Conservation (phyloP, 2,113 vertebrate genomes). For the Microtus oregoni region DNA sequence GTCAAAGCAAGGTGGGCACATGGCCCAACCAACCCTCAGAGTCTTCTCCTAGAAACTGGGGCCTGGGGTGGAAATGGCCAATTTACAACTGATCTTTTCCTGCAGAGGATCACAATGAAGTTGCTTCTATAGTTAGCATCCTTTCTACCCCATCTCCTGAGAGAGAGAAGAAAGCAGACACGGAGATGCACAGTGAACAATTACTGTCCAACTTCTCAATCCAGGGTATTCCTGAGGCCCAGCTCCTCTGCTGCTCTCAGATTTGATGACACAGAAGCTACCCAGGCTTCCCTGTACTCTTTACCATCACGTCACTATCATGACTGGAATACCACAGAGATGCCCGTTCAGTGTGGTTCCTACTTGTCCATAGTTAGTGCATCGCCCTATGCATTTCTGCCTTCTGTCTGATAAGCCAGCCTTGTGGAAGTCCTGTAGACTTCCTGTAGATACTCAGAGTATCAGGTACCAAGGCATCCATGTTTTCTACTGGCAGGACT, state of each 20-base stretch:
- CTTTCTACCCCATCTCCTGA: not conserved
- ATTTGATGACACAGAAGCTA: not conserved
- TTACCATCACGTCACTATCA: not conserved
- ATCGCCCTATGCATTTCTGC: not conserved
- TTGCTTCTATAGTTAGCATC: not conserved
- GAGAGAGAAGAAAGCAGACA: not conserved
- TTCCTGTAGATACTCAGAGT: not conserved
- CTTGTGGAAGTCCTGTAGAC: constrained; percentile 7
- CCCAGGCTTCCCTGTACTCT: not conserved
- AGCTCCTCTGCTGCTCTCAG: not conserved
- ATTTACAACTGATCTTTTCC: not conserved
- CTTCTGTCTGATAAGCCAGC: not conserved
- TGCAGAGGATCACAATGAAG: not conserved
- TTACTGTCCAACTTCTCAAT: not conserved
- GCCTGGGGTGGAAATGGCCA: not conserved
- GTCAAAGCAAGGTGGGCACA: not conserved
- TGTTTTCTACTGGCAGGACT: not conserved
- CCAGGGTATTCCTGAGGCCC: not conserved
- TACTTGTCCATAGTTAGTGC: not conserved
- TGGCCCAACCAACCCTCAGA: not conserved
- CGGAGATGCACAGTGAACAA: not conserved
- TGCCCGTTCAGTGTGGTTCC: not conserved
- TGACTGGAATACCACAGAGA: not conserved
- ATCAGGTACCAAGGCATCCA: not conserved
- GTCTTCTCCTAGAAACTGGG: not conserved